Base-by-base conservation (phyloP, 2,888 invertebrate species). In the Xanthia togata region DNA sequence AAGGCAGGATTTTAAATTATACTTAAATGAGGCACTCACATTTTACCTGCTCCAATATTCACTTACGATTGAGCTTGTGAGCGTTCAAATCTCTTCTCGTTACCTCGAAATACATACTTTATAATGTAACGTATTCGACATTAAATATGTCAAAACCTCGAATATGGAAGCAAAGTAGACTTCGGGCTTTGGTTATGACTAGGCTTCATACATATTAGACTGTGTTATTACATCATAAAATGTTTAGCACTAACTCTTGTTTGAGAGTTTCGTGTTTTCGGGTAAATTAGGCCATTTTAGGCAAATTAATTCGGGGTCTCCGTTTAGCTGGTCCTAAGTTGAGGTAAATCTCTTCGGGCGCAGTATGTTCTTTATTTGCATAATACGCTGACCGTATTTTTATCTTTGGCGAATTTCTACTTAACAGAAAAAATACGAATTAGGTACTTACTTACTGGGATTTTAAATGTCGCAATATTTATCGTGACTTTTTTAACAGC, bases 231-330 rank as follows among this genome's bases (percentile, higher is more conserved):
- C 59, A 53, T 73, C 69, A 76, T 76, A 72, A 84, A 86, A 76
- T 76, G 71, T 84, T 80, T 65, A 69, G 53, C 38, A 64, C 62
- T 70, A 83, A 73, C 60, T 83, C 71, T 67, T 63, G 69, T 70
- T 76, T 60, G 23, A 64, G 53, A 73, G 62, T 82, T 77, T 69
- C 70, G 8, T 57, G 70, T 70, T 72, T 68, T 74, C 57, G 70
- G 57, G 71, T 76, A 81, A 81, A 86, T 78, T 74, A 70, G 62
- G 55, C 64, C 64, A 68, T 73, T 75, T 82, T 71, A 70, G 47
- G 71, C 70, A 79, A 83, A 84, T 86, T 88, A 87, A 87, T 81
- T 84, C 74, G 53, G 75, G 59, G 65, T 67, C 47, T 38, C 50
- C 47, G 68, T 83, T 82, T 84, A 73, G 78, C 62, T 62, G 72